Base-by-base conservation (phyloP, 1,140 invertebrate species). In the Phenacoccus solenopsis region DNA sequence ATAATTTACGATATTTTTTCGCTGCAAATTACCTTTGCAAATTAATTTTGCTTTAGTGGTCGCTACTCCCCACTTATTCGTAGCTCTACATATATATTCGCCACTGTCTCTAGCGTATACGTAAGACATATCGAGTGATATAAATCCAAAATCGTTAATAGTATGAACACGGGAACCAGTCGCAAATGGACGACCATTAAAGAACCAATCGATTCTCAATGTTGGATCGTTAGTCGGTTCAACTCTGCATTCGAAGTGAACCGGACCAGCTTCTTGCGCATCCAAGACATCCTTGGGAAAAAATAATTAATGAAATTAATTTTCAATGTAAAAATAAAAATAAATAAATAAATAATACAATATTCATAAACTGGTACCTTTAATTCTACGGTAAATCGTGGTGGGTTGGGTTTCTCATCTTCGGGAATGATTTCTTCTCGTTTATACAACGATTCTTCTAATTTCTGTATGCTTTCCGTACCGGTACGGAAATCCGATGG, bases 201-300 rank as follows among this genome's bases (percentile, higher is more conserved):
- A 88, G 85, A 90, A 95, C 94, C 94, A 97, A 78, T 96, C 93
- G 73, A 96, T 93, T 38, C 89, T 84, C 89, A 94, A 92, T 0
- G 87, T 86, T 9, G 91, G 82, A 80, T 96, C 93, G 69, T 88
- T 88, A 0, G 88, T 86, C 7, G 93, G 93, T 77, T 94, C 91
- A 0, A 96, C 90, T 49, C 90, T 84, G 76, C 91, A 94, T 75
- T 96, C 93, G 74, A 96, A 96, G 78, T 96, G 93, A 75, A 90
- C 89, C 1, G 91, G 84, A 71, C 88, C 88, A 38, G 90, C 89
- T 84, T 97, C 94, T 70, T 87, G 84, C 0, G 94, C 84, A 78
- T 94, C 90, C 59, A 91, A 68, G 27, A 59, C 69, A 70, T 73
- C 72, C 7, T 64, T 64, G 7, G 7, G 7, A 27, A 9, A 64